Evolutionary conservation across 1,140 invertebrate genomes (phyloP).

Genomic region (Arctopsyche grandis): DNA sequence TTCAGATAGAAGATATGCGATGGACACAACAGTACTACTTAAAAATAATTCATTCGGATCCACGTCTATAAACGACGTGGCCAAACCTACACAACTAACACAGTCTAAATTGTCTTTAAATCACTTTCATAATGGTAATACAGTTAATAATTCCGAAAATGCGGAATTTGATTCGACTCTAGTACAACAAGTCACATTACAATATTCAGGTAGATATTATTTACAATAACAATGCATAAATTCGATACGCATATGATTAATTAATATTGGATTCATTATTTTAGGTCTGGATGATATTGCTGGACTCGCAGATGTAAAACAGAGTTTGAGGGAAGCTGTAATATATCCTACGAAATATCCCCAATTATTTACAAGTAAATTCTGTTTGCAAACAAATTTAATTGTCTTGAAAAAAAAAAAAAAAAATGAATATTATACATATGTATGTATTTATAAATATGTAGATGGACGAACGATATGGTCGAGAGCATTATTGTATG

Average conservation of each 20-base stretch:
- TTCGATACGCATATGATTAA: too few relatives aligned
- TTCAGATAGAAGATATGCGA: too few relatives aligned
- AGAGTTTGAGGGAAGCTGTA: slow-evolving; percentile 75
- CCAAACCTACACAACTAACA: too few relatives aligned
- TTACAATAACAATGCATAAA: too few relatives aligned
- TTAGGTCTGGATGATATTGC: slow-evolving; percentile 66
- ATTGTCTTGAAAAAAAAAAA: too few relatives aligned
- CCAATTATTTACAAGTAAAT: slow-evolving; percentile 72
- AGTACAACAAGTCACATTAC: neutral
- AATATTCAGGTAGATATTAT: neutral
- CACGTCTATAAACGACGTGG: too few relatives aligned
- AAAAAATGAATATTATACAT: neutral
- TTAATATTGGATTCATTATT: neutral
- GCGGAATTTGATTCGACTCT: too few relatives aligned
- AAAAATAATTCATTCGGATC: too few relatives aligned
- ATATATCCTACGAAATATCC: slow-evolving; percentile 80
- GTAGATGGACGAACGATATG: slow-evolving; percentile 52
- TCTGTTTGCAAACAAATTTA: slow-evolving; percentile 57
- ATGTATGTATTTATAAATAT: slow-evolving; percentile 4
- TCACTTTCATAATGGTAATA: too few relatives aligned
- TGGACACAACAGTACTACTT: too few relatives aligned
- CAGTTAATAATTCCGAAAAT: too few relatives aligned
- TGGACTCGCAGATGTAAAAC: slow-evolving; percentile 77
- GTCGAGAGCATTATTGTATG: slow-evolving; percentile 73
- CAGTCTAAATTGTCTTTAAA: too few relatives aligned